phyloP scores from a whole-genome alignment of 2,113 vertebrate species.

The Ginglymostoma cirratum region DNA sequence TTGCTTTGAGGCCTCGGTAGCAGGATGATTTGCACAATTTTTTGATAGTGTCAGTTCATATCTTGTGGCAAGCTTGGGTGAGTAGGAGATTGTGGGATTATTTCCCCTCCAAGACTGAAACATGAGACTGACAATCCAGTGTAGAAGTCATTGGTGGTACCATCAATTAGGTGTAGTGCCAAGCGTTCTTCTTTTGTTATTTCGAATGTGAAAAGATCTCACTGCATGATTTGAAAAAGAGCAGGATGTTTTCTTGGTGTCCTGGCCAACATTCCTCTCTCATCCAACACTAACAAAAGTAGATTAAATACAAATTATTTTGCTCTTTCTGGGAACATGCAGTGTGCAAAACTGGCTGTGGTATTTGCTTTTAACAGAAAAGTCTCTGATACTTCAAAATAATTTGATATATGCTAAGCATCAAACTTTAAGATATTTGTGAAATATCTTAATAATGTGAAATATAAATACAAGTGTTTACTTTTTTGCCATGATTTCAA shows the following conservation, averaged over 20 bases:
- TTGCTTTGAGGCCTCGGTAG: background rate
- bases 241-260: background rate
- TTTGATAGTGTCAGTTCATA: background rate
- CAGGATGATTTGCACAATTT: background rate
- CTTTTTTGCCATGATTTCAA: background rate
- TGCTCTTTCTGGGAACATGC: background rate
- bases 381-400: background rate
- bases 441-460: background rate
- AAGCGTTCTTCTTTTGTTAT: background rate
- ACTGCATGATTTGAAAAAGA: background rate
- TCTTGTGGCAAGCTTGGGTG: background rate
- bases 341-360: background rate
- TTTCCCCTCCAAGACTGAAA: background rate
- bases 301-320: background rate
- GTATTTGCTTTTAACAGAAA: background rate
- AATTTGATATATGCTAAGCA: background rate
- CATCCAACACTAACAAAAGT: background rate
- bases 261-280: background rate
- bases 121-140: background rate
- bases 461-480: background rate
- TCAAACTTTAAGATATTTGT: background rate
- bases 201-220: background rate
- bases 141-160: background rate
- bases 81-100: background rate
- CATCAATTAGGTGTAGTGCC: background rate